phyloP scores from a whole-genome alignment of 2,797 vertebrate species.

The Pseudochaenichthys georgianus region DNA sequence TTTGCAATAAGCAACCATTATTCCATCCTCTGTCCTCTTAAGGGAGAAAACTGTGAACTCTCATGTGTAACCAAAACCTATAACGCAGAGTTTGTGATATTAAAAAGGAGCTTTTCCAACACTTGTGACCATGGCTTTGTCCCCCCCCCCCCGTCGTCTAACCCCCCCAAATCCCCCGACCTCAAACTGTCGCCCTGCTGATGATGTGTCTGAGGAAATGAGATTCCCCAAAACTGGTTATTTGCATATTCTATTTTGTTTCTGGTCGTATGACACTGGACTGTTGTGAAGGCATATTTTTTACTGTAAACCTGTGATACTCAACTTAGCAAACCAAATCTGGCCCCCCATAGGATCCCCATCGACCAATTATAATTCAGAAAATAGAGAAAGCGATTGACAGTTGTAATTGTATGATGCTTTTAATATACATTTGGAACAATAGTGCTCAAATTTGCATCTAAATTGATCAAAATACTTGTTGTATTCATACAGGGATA shows the following conservation, averaged over 20 bases:
- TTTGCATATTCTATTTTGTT: slow-evolving; percentile 60
- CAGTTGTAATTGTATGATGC: too few relatives aligned
- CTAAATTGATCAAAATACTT: too few relatives aligned
- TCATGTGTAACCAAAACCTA: slow-evolving; percentile 70
- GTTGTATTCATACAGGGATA: too few relatives aligned
- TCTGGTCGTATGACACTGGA: slow-evolving; percentile 79
- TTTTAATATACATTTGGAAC: too few relatives aligned
- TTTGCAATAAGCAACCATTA: slow-evolving; percentile 78
- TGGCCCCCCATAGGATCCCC: too few relatives aligned
- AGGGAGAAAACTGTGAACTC: slow-evolving; percentile 81
- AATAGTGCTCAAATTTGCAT: too few relatives aligned
- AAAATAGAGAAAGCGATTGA: too few relatives aligned
- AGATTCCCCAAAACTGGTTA: slow-evolving; percentile 41
- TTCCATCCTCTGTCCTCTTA: slow-evolving; percentile 66
- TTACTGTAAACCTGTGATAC: slow-evolving; percentile 36
- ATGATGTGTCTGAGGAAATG: slow-evolving; percentile 63
- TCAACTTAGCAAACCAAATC: too few relatives aligned
- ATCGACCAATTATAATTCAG: too few relatives aligned
- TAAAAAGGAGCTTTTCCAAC: slow-evolving; percentile 53
- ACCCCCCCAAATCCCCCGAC: slow-evolving; percentile 27
- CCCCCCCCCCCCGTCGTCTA: slow-evolving; percentile 30
- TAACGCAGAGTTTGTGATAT: slow-evolving; percentile 46
- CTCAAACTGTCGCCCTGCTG: slow-evolving; percentile 64
- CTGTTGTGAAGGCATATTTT: slow-evolving; percentile 58
- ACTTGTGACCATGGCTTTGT: slow-evolving; percentile 68